A percentile compares a stretch with the other conserved stretches of the same genome.
phyloP scores from a whole-genome alignment of 2,888 invertebrate species.

The Cataglyphis livida region DNA sequence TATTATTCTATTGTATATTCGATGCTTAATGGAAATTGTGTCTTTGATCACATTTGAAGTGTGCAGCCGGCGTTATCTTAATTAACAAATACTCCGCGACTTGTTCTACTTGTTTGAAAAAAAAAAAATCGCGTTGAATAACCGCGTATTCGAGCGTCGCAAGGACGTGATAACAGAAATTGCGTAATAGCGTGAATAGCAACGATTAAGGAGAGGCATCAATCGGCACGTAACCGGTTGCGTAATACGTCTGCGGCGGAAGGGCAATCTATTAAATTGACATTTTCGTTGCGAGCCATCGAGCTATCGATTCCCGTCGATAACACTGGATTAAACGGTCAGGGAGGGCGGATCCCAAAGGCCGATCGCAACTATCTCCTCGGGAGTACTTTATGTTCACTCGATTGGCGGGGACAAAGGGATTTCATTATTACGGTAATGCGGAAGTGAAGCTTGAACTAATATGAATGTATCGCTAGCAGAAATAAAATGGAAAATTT shows the following conservation, averaged over 20 bases:
- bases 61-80: neutral
- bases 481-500: neutral
- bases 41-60: neutral
- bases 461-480: neutral
- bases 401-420: neutral
- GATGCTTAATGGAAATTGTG: neutral
- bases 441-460: neutral
- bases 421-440: neutral
- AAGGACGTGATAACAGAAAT: conserved; percentile 20
- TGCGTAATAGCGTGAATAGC: conserved; percentile 12
- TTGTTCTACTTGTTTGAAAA: neutral
- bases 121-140: neutral
- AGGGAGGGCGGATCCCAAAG: neutral
- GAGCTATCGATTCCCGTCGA: conserved; percentile 28
- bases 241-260: conserved; percentile 25
- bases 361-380: conserved; percentile 17
- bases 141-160: neutral
- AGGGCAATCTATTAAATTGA: conserved; percentile 39
- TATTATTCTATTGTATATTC: neutral
- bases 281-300: conserved; percentile 20
- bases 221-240: conserved; percentile 29
- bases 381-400: conserved; percentile 19
- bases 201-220: conserved; percentile 27
- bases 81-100: conserved; percentile 5
- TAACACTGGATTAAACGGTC: conserved; percentile 9